These are phyloP conservation scores for Suricata suricatta DNA, from an alignment of 2,113 vertebrate genomes.

Conservation along the genomic window DNA sequence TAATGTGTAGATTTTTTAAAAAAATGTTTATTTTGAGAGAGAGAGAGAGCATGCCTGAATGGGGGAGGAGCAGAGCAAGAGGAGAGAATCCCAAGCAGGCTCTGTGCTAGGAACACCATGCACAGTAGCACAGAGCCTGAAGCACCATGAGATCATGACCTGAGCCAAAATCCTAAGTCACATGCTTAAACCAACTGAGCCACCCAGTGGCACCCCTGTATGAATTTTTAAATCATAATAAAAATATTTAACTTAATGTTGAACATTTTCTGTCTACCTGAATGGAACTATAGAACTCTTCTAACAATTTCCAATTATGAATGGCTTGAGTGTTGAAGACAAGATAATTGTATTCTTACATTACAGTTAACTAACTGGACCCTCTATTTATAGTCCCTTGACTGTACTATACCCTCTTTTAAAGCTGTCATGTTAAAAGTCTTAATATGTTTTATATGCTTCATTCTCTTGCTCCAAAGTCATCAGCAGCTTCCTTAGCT, in stretches of 20 bases:
- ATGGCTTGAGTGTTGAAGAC: neutral
- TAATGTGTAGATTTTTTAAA: too few relatives aligned
- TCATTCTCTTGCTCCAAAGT: neutral
- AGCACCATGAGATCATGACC: too few relatives aligned
- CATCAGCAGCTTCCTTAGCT: neutral
- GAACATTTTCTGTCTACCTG: neutral
- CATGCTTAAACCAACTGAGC: too few relatives aligned
- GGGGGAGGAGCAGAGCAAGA: too few relatives aligned
- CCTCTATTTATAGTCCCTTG: neutral
- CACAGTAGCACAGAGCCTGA: too few relatives aligned
- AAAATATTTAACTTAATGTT: neutral
- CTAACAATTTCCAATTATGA: conserved; percentile 13
- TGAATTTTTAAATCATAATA: neutral
- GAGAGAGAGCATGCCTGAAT: too few relatives aligned
- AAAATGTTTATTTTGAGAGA: too few relatives aligned
- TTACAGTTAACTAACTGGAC: neutral
- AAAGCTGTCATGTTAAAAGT: neutral
- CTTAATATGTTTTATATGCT: neutral
- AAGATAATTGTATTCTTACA: neutral
- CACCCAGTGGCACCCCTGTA: too few relatives aligned
- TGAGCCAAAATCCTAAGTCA: too few relatives aligned
- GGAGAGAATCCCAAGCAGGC: too few relatives aligned
- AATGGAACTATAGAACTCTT: neutral
- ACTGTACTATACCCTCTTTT: neutral
- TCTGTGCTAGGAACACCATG: too few relatives aligned